Percentiles rank a stretch among this genome's conserved stretches.
Conservation (phyloP, 1,140 invertebrate species). For the Carposina sasakii region DNA sequence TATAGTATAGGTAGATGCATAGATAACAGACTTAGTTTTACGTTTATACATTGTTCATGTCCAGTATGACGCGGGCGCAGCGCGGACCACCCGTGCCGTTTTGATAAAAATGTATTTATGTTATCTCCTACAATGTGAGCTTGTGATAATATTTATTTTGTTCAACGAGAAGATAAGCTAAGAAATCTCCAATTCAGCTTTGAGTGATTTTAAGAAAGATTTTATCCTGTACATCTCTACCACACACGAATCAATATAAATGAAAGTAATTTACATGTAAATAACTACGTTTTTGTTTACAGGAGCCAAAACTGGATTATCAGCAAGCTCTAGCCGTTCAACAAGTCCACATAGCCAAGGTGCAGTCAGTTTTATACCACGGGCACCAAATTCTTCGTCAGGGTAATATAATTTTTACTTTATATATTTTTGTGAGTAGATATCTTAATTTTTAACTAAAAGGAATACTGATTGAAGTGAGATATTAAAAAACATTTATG, state of each 20-base stretch:
- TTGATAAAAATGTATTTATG: conserved; percentile 37
- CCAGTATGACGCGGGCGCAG: conserved; percentile 41
- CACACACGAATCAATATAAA: no score
- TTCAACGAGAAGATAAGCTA: no score
- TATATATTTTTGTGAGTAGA: conserved; percentile 8
- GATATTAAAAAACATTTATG: no score
- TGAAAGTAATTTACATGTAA: no score
- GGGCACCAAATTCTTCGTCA: conserved; percentile 54
- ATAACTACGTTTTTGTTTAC: no score
- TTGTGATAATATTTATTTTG: conserved; percentile 25
- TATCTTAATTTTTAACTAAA: conserved; percentile 13
- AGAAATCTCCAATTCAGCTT: no score
- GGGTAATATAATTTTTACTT: conserved; percentile 38
- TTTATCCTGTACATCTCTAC: no score
- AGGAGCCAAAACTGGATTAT: conserved; percentile 66
- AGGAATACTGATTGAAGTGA: no score
- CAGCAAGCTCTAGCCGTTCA: conserved; percentile 68
- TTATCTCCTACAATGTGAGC: no score
- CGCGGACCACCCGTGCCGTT: conserved; percentile 43
- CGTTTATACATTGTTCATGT: conserved; percentile 17
- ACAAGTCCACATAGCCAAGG: conserved; percentile 65
- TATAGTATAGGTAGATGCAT: not conserved
- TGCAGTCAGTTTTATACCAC: conserved; percentile 60
- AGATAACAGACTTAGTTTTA: no score
- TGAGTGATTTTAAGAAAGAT: no score